Evolutionary conservation across 2,113 vertebrate species (phyloP).

Genomic region (Apodemus sylvaticus): DNA sequence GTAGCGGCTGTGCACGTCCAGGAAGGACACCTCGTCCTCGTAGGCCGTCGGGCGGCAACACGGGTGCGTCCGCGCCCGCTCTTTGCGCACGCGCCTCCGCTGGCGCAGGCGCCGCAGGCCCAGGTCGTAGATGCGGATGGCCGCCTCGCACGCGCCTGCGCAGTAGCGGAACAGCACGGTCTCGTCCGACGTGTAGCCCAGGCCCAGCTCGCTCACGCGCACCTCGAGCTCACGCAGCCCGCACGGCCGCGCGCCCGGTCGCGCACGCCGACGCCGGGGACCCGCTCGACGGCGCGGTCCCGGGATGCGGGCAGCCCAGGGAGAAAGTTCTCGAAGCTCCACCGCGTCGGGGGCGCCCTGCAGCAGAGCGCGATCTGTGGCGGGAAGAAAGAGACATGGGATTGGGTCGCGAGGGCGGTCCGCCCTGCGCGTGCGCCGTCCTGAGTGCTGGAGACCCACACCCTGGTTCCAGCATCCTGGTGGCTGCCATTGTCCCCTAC

Average conservation of each 20-base stretch:
- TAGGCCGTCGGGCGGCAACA: conserved; percentile 95
- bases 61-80: conserved; percentile 89
- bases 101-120: conserved; percentile 90
- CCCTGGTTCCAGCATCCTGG: not conserved
- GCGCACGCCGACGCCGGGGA: conserved; percentile 88
- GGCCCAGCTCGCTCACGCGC: conserved; percentile 94
- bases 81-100: conserved; percentile 83
- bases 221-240: conserved; percentile 90
- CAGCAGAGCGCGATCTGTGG: conserved; percentile 92
- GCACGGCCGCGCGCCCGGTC: conserved; percentile 86
- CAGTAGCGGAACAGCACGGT: conserved; percentile 95
- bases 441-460: not conserved
- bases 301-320: conserved; percentile 60
- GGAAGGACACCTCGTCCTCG: conserved; percentile 93
- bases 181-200: conserved; percentile 96
- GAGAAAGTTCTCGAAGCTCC: conserved; percentile 91
- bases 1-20: conserved; percentile 91
- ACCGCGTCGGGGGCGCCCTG: conserved; percentile 94
- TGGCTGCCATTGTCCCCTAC: not conserved
- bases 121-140: conserved; percentile 93
- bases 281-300: conserved; percentile 78
- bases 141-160: conserved; percentile 91
- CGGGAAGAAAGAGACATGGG: not conserved
- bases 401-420: not conserved
- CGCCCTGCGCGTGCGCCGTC: too few species aligned